Evolutionary conservation across 2,113 vertebrate genomes (phyloP).

Genomic region (Aix galericulata): DNA sequence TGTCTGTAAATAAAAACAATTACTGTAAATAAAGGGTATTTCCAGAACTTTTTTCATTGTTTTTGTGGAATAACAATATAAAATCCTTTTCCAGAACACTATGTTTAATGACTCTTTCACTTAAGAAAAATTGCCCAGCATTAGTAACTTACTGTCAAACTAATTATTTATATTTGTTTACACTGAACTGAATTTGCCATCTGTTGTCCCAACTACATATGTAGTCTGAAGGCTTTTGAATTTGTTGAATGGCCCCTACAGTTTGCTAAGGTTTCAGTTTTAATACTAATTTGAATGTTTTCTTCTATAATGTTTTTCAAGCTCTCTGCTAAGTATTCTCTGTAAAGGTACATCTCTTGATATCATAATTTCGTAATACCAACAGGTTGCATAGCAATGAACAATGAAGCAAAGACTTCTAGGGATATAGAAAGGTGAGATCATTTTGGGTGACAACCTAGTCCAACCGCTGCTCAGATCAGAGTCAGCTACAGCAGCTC

Average conservation of each 20-base stretch:
- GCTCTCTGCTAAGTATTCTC: neutral
- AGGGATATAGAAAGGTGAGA: neutral
- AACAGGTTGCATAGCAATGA: neutral
- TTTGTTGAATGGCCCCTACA: neutral
- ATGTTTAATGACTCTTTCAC: neutral
- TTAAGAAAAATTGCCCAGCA: neutral
- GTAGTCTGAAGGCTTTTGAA: neutral
- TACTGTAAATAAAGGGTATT: neutral
- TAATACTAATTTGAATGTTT: neutral
- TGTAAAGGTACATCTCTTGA: fast-evolving
- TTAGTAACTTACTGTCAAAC: neutral
- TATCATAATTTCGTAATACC: neutral
- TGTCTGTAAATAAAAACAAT: neutral
- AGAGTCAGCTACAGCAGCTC: neutral
- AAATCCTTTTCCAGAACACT: neutral
- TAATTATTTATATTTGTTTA: neutral
- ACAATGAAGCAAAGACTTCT: neutral
- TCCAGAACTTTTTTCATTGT: neutral
- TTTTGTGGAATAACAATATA: neutral
- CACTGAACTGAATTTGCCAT: neutral
- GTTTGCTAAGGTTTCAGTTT: neutral
- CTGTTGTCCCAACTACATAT: neutral
- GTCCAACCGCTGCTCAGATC: neutral
- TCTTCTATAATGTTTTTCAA: neutral
- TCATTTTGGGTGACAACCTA: neutral